Conservation (phyloP, 2,797 vertebrate species). For the Peromyscus nudipes region DNA sequence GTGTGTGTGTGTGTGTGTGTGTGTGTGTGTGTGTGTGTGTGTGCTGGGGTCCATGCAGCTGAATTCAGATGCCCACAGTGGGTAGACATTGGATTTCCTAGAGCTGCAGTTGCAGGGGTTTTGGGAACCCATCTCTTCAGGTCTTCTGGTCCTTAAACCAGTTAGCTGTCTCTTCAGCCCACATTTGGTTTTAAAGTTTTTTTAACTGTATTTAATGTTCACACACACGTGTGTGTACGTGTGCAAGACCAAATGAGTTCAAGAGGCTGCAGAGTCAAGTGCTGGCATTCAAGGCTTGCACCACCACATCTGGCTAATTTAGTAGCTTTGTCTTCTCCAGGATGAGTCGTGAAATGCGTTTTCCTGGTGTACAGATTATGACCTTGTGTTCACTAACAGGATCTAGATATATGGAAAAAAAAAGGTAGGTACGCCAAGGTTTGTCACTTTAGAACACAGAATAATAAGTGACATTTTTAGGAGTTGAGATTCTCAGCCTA, state of each 20-base stretch:
- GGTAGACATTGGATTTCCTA: too few relatives aligned
- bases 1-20: neutral
- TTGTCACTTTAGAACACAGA: neutral
- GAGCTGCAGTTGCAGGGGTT: too few relatives aligned
- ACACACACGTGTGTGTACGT: neutral
- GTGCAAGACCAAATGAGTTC: neutral
- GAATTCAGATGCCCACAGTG: too few relatives aligned
- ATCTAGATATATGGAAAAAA: rapidly evolving
- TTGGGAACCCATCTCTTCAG: too few relatives aligned
- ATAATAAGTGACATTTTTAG: neutral
- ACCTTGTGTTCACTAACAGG: neutral
- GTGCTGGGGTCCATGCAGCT: too few relatives aligned
- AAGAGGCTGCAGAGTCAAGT: neutral
- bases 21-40: too few relatives aligned
- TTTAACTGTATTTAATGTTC: neutral
- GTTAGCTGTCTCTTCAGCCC: too few relatives aligned
- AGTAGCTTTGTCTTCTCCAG: neutral
- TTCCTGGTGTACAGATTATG: too few relatives aligned
- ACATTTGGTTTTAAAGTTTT: too few relatives aligned
- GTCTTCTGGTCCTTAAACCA: too few relatives aligned
- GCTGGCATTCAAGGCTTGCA: neutral
- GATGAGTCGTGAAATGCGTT: neutral
- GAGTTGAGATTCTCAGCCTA: neutral
- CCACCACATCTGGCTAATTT: neutral
- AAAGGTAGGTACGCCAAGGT: too few relatives aligned